A percentile compares a stretch with the other conserved stretches of the same genome.
Conservation (phyloP, 1,140 invertebrate species). For the Drosophila saltans region DNA sequence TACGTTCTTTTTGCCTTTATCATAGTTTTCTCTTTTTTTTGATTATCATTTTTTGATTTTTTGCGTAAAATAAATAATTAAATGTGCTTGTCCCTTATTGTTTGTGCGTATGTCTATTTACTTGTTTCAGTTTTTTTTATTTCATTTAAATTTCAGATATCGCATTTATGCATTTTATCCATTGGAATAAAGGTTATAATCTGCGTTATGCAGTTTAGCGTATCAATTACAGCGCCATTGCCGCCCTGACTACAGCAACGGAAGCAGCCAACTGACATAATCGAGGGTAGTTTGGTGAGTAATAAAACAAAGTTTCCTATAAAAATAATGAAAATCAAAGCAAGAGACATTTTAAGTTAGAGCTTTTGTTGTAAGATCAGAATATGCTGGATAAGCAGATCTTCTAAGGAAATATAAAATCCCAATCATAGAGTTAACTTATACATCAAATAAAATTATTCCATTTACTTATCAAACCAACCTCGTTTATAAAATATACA, state of each 20-base stretch:
- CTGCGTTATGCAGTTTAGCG: conserved; percentile 77
- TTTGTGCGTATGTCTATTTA: background rate
- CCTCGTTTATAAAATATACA: conserved; percentile 16
- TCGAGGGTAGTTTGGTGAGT: background rate
- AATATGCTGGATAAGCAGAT: too few species aligned
- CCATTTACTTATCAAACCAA: background rate
- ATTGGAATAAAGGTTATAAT: conserved; percentile 70
- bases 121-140: conserved; percentile 23
- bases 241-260: conserved; percentile 22
- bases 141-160: conserved; percentile 26
- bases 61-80: conserved; percentile 40
- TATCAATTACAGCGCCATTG: conserved; percentile 74
- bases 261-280: conserved; percentile 54
- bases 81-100: conserved; percentile 42
- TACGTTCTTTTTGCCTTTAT: conserved; percentile 29
- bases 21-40: background rate
- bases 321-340: too few species aligned
- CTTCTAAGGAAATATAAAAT: too few species aligned
- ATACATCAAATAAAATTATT: too few species aligned
- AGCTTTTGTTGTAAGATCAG: too few species aligned
- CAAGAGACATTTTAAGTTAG: too few species aligned
- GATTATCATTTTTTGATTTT: conserved; percentile 2
- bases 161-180: conserved; percentile 60
- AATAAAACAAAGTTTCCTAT: background rate
- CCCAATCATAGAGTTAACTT: too few species aligned